Evolutionary conservation across 2,797 vertebrate genomes (phyloP).

Genomic region (Cirrhinus molitorella): DNA sequence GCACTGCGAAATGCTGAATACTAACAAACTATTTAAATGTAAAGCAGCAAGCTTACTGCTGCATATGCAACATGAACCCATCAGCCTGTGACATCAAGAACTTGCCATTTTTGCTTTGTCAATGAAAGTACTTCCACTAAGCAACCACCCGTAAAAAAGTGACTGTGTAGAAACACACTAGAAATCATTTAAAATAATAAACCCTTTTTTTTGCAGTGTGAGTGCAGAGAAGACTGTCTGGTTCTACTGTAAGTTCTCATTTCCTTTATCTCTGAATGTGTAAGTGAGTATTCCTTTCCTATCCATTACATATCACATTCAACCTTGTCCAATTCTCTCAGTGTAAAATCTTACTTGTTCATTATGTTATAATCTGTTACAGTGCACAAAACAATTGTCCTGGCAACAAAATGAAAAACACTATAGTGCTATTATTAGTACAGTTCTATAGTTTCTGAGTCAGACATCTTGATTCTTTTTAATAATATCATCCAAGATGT

Average conservation of each 20-base stretch:
- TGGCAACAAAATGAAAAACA: not conserved
- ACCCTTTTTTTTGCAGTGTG: not conserved
- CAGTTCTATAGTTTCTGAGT: not conserved
- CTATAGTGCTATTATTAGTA: not conserved
- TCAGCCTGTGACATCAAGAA: too few species aligned
- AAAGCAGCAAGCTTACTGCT: too few species aligned
- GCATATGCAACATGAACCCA: too few species aligned
- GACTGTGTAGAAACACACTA: not conserved
- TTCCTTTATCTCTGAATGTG: not conserved
- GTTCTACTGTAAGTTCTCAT: not conserved
- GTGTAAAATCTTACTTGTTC: not conserved
- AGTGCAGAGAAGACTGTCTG: too few species aligned
- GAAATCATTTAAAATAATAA: not conserved
- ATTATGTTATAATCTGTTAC: not conserved
- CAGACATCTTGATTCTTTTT: not conserved
- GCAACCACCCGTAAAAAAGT: not conserved
- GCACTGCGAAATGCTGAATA: too few species aligned
- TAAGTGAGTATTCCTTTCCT: not conserved
- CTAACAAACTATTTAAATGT: too few species aligned
- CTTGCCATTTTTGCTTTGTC: not conserved
- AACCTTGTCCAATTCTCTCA: not conserved
- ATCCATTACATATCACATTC: not conserved
- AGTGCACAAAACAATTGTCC: not conserved
- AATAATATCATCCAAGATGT: not conserved
- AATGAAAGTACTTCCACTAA: not conserved